These are phyloP conservation scores for Nematopogon swammerdamellus DNA, from an alignment of 2,888 invertebrate species.

Conservation along the genomic window DNA sequence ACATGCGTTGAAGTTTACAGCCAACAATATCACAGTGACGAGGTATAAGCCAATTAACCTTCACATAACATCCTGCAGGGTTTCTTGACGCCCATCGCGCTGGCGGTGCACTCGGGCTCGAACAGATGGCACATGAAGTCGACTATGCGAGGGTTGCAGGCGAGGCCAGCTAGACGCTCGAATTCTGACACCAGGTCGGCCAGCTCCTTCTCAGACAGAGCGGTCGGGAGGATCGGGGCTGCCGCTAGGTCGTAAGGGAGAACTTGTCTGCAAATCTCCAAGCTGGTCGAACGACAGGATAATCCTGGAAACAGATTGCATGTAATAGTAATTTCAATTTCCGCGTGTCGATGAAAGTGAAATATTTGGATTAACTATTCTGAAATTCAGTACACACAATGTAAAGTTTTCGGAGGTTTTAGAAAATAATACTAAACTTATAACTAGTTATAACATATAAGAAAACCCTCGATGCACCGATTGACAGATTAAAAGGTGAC, in stretches of 20 bases:
- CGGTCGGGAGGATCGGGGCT: constrained; percentile 23
- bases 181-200: constrained; percentile 46
- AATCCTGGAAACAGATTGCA: constrained; percentile 23
- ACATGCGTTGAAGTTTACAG: no score
- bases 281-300: constrained; percentile 48
- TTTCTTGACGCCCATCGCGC: constrained; percentile 52
- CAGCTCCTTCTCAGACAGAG: constrained; percentile 27
- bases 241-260: constrained; percentile 66
- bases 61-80: constrained; percentile 65
- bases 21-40: no score
- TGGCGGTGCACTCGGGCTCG: constrained; percentile 65
- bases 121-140: constrained; percentile 62
- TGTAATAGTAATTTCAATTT: no score
- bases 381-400: not conserved
- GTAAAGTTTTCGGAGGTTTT: no score
- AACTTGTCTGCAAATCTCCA: constrained; percentile 58
- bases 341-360: constrained; percentile 1
- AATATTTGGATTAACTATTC: no score
- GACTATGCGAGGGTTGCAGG: constrained; percentile 60
- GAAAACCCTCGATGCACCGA: no score
- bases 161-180: constrained; percentile 57
- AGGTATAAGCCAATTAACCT: no score
- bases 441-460: no score
- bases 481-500: no score
- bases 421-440: no score